These are phyloP conservation scores for Lytechinus pictus DNA, from an alignment of 35 echinoderm and acorn worm genomes.

Conservation along the genomic window DNA sequence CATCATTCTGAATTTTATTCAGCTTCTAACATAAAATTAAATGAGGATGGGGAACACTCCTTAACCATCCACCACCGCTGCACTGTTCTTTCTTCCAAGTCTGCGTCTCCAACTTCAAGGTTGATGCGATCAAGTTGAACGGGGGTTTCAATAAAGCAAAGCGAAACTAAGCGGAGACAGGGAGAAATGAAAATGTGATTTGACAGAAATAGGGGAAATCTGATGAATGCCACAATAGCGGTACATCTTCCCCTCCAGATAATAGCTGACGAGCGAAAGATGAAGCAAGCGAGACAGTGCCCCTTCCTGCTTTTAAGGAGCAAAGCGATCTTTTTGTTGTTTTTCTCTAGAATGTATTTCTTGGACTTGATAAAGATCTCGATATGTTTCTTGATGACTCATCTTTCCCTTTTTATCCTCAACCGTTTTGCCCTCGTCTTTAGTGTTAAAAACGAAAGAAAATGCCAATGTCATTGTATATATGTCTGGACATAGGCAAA, in stretches of 20 bases:
- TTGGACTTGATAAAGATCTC: not conserved
- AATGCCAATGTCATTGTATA: not conserved
- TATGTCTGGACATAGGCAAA: not conserved
- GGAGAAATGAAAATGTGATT: not conserved
- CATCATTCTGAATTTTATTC: too few relatives aligned
- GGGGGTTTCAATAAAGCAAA: not conserved
- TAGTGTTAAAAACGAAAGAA: not conserved
- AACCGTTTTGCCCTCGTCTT: not conserved
- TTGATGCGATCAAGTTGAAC: conserved; percentile 1
- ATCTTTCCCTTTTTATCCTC: not conserved
- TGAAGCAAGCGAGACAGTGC: not conserved
- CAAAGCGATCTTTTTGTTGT: not conserved
- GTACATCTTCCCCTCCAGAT: not conserved
- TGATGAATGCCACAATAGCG: not conserved
- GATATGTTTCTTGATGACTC: not conserved
- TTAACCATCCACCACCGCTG: not conserved
- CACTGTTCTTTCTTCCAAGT: not conserved
- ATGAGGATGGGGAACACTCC: not conserved
- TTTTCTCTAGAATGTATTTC: not conserved
- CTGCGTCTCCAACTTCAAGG: not conserved
- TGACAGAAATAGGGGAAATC: conserved; percentile 17
- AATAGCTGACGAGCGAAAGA: not conserved
- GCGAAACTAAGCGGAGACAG: not conserved
- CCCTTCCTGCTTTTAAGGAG: not conserved
- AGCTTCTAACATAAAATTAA: too few relatives aligned